Evolutionary conservation across 2,888 invertebrate genomes (phyloP).

Genomic region (Diaperis boleti): DNA sequence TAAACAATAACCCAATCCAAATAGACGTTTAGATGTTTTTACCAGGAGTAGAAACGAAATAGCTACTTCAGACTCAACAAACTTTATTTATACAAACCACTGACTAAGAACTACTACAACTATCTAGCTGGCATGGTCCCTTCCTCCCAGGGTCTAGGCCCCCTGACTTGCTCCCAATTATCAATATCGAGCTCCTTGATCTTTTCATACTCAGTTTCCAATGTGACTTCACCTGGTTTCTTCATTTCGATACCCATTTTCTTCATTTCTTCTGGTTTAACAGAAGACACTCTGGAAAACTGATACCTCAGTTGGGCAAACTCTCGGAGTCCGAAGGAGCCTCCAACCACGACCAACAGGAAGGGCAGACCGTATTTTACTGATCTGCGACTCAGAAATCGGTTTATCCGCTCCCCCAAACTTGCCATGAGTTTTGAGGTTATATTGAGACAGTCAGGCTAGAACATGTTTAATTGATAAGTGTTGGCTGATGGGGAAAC

Average conservation of each 20-base stretch:
- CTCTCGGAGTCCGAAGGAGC: slow-evolving; percentile 81
- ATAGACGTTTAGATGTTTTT: no score
- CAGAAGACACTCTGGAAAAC: slow-evolving; percentile 70
- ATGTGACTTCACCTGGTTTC: slow-evolving; percentile 75
- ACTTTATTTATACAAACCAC: not conserved
- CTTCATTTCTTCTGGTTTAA: slow-evolving; percentile 75
- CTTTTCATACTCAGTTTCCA: slow-evolving; percentile 82
- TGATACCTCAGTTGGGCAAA: slow-evolving; percentile 76
- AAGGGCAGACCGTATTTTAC: slow-evolving; percentile 80
- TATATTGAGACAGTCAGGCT: slow-evolving; percentile 5
- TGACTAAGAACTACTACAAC: not conserved
- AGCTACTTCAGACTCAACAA: no score
- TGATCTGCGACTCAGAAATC: slow-evolving; percentile 59
- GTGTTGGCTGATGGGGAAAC: not conserved
- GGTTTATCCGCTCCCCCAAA: slow-evolving; percentile 15
- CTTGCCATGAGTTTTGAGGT: slow-evolving; percentile 30
- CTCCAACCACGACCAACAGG: slow-evolving; percentile 78
- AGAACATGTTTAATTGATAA: not conserved
- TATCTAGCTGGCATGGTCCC: not conserved
- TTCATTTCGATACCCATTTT: slow-evolving; percentile 77
- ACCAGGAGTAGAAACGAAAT: no score
- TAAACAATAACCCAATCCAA: no score
- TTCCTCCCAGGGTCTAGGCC: slow-evolving; percentile 89
- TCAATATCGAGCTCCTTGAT: slow-evolving; percentile 80
- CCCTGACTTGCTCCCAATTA: slow-evolving; percentile 87